These are phyloP conservation scores for Rhizomys pruinosus DNA, from an alignment of 2,113 vertebrate species.

Conservation along the genomic window DNA sequence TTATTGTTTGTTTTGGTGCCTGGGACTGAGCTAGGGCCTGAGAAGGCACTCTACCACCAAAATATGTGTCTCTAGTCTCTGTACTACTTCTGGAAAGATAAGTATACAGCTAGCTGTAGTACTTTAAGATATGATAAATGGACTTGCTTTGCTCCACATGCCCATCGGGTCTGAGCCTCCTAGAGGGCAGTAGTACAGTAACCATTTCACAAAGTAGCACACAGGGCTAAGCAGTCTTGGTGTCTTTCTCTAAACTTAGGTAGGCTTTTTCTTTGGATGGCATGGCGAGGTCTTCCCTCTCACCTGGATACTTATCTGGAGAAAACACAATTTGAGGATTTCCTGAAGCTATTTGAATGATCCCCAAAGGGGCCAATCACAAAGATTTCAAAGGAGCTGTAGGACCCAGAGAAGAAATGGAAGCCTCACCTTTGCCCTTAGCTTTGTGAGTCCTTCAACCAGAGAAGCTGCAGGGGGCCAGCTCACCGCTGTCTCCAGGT, in stretches of 20 bases:
- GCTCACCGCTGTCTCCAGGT: constrained; percentile 68
- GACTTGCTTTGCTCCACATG: background rate
- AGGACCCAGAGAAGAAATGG: constrained; percentile 63
- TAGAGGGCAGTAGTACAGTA: background rate
- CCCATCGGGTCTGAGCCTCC: background rate
- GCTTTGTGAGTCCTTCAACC: constrained; percentile 54
- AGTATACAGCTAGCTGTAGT: background rate
- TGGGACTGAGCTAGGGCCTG: background rate
- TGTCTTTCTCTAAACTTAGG: background rate
- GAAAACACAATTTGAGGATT: constrained; percentile 78
- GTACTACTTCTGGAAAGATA: too few relatives aligned
- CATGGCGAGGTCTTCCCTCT: constrained; percentile 48
- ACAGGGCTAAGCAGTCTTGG: background rate
- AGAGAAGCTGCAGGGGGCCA: background rate
- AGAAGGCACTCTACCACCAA: background rate
- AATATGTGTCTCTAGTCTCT: too few relatives aligned
- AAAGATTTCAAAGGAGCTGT: constrained; percentile 67
- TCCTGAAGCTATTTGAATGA: constrained; percentile 67
- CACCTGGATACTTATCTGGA: constrained; percentile 53
- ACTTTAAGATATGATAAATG: constrained; percentile 2
- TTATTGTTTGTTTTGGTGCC: background rate
- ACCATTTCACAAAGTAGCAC: background rate
- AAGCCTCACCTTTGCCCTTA: constrained; percentile 66
- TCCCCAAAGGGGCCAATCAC: constrained; percentile 60
- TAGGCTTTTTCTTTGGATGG: background rate